Percentiles rank a stretch among this genome's conserved stretches.
phyloP scores from a whole-genome alignment of 2,888 invertebrate genomes.

The Lamellibrachia columna region DNA sequence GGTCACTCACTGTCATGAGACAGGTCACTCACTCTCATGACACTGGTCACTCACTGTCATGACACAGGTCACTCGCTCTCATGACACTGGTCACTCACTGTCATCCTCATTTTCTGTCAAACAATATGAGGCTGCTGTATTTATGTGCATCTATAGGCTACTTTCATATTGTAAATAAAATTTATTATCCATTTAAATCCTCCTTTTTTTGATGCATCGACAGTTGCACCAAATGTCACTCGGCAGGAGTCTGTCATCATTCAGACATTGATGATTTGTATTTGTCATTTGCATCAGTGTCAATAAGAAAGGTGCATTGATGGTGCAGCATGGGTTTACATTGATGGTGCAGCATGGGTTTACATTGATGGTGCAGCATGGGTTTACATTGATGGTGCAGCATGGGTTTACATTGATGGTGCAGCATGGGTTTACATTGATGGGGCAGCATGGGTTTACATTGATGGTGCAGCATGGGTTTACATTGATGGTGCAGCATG shows the following conservation, averaged over 20 bases:
- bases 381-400: no score
- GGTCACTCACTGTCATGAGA: background rate
- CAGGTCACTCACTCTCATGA: background rate
- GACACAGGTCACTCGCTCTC: background rate
- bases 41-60: background rate
- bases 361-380: no score
- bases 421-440: no score
- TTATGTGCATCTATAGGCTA: background rate
- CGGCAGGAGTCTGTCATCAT: background rate
- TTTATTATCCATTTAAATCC: background rate
- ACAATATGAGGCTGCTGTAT: background rate
- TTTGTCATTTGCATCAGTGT: no score
- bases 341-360: no score
- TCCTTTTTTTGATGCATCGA: background rate
- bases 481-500: no score
- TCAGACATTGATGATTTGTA: background rate
- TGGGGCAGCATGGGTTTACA: no score
- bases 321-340: no score
- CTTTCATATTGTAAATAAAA: background rate
- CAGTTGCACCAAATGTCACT: background rate
- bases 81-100: background rate
- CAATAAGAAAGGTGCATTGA: no score
- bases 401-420: no score
- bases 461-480: no score
- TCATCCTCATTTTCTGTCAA: background rate